A percentile compares a stretch with the other conserved stretches of the same genome.
Conservation (phyloP, 1,140 invertebrate species). For the Periplaneta americana region DNA sequence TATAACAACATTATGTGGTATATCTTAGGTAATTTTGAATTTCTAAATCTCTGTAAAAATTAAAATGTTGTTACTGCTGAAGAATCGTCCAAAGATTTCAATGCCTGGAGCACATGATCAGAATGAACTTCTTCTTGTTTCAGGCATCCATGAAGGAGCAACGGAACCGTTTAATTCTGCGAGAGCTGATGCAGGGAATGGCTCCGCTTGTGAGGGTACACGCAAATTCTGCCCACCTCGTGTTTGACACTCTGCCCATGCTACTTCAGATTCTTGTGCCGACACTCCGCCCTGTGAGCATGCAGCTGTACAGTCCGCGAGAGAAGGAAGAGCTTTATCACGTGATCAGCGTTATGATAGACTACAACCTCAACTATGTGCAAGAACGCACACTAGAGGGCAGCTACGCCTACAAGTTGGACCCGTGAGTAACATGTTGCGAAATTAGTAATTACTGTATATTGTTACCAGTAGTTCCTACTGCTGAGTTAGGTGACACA, state of each 20-base stretch:
- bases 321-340: conserved; percentile 67
- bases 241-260: conserved; percentile 68
- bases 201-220: conserved; percentile 51
- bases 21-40: no score
- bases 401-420: conserved; percentile 71
- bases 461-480: no score
- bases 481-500: no score
- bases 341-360: conserved; percentile 80
- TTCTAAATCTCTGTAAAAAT: neutral
- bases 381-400: conserved; percentile 76
- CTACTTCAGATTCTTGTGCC: conserved; percentile 73
- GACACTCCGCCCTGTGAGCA: conserved; percentile 65
- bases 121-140: conserved; percentile 27
- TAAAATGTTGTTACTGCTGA: neutral
- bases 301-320: conserved; percentile 65
- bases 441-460: no score
- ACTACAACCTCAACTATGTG: conserved; percentile 81
- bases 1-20: no score
- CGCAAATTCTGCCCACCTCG: conserved; percentile 46
- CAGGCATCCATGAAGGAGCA: conserved; percentile 51
- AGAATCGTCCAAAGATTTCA: neutral
- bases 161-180: conserved; percentile 50
- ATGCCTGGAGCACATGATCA: neutral
- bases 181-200: conserved; percentile 56
- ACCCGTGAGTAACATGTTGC: conserved; percentile 83